phyloP scores from a whole-genome alignment of 1,140 invertebrate species.

The Drosophila kanapiae region DNA sequence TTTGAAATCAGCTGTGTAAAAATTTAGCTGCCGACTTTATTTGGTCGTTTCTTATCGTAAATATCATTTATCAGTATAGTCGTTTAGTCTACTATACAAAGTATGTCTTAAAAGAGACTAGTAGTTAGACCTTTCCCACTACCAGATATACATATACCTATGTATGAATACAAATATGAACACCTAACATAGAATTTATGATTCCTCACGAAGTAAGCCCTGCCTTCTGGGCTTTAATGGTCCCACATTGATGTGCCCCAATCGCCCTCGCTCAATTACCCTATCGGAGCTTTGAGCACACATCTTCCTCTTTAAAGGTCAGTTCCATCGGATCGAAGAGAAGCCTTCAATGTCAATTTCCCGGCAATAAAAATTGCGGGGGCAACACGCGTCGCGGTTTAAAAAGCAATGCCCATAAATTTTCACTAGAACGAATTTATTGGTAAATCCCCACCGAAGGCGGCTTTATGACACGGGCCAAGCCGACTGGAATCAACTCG shows the following conservation, averaged over 20 bases:
- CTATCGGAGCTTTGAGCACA: slow-evolving; percentile 20
- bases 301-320: slow-evolving; percentile 57
- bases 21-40: no score
- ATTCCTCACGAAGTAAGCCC: background rate
- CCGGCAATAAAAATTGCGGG: slow-evolving; percentile 59
- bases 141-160: no score
- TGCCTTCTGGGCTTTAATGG: background rate
- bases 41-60: no score
- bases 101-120: no score
- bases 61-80: no score
- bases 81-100: no score
- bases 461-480: slow-evolving; percentile 70
- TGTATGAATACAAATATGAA: no score
- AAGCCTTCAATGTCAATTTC: slow-evolving; percentile 65
- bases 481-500: slow-evolving; percentile 60
- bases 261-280: slow-evolving; percentile 42
- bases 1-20: no score
- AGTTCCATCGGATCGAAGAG: slow-evolving; percentile 33
- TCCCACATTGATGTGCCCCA: background rate
- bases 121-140: no score
- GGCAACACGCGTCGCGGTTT: slow-evolving; percentile 76
- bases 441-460: slow-evolving; percentile 62
- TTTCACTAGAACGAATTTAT: slow-evolving; percentile 83
- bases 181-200: no score
- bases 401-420: slow-evolving; percentile 81